Evolutionary conservation across 64 coral and sea anemone genomes (phyloP).

Genomic region (Montipora cactus): DNA sequence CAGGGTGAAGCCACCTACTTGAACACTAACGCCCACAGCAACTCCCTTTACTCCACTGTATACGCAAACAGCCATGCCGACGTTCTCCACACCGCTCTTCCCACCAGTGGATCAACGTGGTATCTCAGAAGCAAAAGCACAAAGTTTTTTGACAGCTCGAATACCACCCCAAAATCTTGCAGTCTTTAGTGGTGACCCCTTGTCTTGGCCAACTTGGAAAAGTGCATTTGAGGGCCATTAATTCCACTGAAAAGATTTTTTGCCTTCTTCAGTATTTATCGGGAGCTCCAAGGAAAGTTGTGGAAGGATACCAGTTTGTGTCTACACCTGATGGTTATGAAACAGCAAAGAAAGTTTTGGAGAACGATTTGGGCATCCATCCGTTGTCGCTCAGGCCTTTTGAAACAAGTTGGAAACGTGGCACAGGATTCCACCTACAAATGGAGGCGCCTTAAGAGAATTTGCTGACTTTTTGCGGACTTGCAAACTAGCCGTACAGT

Average conservation of each 20-base stretch:
- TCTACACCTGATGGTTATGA: constrained; percentile 37
- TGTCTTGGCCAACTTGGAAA: constrained; percentile 55
- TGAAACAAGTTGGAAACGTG: constrained; percentile 39
- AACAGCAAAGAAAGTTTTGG: constrained; percentile 37
- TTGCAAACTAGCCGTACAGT: neutral
- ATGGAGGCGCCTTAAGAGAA: neutral
- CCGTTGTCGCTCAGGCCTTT: constrained; percentile 37
- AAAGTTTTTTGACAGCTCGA: constrained; percentile 38
- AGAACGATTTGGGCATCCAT: constrained; percentile 58
- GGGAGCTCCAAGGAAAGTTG: constrained; percentile 39
- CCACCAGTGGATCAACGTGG: neutral
- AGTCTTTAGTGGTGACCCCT: constrained; percentile 42
- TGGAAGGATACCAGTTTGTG: constrained; percentile 63
- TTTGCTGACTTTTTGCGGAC: constrained; percentile 11
- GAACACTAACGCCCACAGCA: neutral
- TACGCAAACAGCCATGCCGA: neutral
- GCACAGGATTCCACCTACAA: constrained; percentile 2
- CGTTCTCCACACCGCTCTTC: neutral
- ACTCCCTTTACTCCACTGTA: neutral
- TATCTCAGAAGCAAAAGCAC: constrained; percentile 15
- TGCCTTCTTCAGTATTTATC: constrained; percentile 54
- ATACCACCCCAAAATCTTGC: constrained; percentile 50
- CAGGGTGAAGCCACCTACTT: neutral
- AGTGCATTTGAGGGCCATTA: constrained; percentile 24
- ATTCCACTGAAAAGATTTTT: constrained; percentile 1